Conservation (phyloP, 1,140 invertebrate genomes). For the Galendromus occidentalis region DNA sequence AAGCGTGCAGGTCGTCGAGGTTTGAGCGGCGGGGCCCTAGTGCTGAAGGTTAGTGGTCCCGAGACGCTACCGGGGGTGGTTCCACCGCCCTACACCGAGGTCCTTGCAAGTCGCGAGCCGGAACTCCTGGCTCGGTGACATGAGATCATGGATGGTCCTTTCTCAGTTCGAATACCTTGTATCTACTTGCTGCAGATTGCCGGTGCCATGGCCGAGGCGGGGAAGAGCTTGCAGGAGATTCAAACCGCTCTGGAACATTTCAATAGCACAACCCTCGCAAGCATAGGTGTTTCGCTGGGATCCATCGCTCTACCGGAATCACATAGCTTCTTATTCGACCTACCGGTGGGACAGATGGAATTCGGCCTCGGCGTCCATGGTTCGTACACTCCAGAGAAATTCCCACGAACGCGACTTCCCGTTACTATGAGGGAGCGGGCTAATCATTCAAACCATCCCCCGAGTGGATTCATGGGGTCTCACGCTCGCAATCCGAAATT, state of each 20-base stretch:
- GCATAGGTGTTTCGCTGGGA: conserved; percentile 44
- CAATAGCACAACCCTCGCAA: conserved; percentile 13
- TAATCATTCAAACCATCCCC: no score
- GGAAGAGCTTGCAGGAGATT: conserved; percentile 35
- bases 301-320: conserved; percentile 48
- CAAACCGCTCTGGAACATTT: conserved; percentile 22
- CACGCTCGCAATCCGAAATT: no score
- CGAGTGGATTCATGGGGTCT: no score
- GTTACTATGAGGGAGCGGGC: no score
- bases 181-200: conserved; percentile 36
- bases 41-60: conserved; percentile 39
- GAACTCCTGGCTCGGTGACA: no score
- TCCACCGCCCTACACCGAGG: no score
- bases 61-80: no score
- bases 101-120: no score
- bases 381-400: no score
- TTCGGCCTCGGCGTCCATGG: conserved; percentile 44
- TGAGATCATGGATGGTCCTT: no score
- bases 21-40: conserved; percentile 47
- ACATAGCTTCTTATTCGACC: conserved; percentile 38
- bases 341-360: conserved; percentile 48
- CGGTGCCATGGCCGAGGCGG: conserved; percentile 45
- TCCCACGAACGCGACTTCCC: no score
- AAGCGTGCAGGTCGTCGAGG: conserved; percentile 43
- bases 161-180: no score